A percentile compares a stretch with the other conserved stretches of the same genome.
phyloP scores from a whole-genome alignment of 1,140 invertebrate genomes.

The Prorops nasuta region DNA sequence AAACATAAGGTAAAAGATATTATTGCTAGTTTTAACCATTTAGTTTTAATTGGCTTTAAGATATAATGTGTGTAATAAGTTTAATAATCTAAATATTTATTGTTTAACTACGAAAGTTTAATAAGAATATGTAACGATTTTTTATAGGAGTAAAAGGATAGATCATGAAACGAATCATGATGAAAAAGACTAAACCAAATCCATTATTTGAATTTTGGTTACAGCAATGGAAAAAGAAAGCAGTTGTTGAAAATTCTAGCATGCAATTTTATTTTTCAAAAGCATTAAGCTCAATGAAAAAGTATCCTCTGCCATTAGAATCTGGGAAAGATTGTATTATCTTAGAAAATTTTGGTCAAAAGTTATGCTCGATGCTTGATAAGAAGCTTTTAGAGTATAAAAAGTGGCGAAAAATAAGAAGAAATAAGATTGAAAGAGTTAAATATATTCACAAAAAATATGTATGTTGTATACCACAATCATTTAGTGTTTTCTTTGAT shows the following conservation, averaged over 20 bases:
- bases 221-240: constrained; percentile 74
- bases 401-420: constrained; percentile 1
- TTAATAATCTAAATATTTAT: no score
- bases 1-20: no score
- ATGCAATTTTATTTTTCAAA: constrained; percentile 70
- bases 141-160: no score
- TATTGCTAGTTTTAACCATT: no score
- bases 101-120: no score
- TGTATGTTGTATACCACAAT: no score
- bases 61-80: no score
- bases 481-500: no score
- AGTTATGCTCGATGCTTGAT: constrained; percentile 78
- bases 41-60: no score
- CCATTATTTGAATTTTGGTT: constrained; percentile 84
- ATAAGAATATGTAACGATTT: no score
- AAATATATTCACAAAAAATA: no score
- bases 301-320: constrained; percentile 77
- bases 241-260: constrained; percentile 72
- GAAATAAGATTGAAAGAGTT: no score
- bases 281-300: constrained; percentile 74
- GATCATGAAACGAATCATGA: constrained; percentile 27
- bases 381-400: constrained; percentile 63
- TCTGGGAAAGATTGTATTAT: constrained; percentile 83
- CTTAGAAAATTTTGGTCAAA: constrained; percentile 79
- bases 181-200: constrained; percentile 63